These are phyloP conservation scores for Ceratothoa steindachneri DNA, from an alignment of 2,888 invertebrate genomes.

Conservation along the genomic window DNA sequence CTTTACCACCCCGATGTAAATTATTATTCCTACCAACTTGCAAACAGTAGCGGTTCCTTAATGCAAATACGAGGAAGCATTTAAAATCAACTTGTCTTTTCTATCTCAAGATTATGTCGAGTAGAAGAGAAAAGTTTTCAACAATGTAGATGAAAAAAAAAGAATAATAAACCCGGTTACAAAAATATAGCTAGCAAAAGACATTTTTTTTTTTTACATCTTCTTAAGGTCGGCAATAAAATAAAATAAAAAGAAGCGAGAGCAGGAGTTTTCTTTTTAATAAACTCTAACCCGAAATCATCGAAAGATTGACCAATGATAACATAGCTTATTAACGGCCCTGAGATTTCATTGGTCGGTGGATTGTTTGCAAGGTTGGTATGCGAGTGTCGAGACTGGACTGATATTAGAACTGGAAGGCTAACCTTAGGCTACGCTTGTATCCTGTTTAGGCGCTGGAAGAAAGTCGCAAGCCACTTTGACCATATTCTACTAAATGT, in stretches of 20 bases:
- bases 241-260: not conserved
- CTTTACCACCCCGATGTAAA: no score
- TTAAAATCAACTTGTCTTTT: not conserved
- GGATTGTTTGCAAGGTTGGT: constrained; percentile 1
- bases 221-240: not conserved
- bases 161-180: not conserved
- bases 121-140: not conserved
- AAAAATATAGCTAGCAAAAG: not conserved
- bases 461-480: not conserved
- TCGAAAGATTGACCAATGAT: constrained; percentile 1
- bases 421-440: constrained; percentile 12
- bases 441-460: not conserved
- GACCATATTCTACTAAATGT: not conserved
- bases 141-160: no score
- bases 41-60: not conserved
- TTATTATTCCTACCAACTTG: not conserved
- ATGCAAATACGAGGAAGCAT: not conserved
- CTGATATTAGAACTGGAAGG: constrained; percentile 9
- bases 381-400: constrained; percentile 6
- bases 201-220: not conserved
- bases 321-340: not conserved
- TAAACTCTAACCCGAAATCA: not conserved
- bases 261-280: not conserved
- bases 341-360: not conserved
- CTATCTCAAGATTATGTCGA: not conserved